These are phyloP conservation scores for Pseudopodoces humilis DNA, from an alignment of 2,113 vertebrate genomes.

Conservation along the genomic window DNA sequence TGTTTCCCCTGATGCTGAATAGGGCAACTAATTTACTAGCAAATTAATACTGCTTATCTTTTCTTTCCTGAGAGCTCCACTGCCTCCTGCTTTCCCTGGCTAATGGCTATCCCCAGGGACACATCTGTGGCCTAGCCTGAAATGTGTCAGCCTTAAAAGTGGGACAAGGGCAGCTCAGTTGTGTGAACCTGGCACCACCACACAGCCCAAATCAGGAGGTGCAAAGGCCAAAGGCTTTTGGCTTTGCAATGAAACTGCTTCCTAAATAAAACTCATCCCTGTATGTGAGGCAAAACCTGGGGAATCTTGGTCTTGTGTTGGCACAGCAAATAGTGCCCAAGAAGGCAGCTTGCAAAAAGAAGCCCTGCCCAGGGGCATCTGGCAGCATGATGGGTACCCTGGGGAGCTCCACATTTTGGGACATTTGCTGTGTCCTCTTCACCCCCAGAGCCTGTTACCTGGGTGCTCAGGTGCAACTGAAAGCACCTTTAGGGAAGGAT, in stretches of 20 bases:
- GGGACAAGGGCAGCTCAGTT: neutral
- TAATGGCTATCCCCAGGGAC: neutral
- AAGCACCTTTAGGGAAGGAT: neutral
- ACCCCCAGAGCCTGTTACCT: neutral
- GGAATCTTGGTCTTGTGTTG: neutral
- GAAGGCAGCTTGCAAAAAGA: neutral
- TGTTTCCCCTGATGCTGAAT: neutral
- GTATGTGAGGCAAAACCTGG: fast-evolving
- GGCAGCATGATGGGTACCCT: fast-evolving
- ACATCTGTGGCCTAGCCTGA: neutral
- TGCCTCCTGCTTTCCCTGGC: neutral
- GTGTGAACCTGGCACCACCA: neutral
- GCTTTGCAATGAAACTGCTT: neutral
- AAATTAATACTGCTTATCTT: neutral
- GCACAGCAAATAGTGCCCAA: neutral
- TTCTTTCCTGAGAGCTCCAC: neutral
- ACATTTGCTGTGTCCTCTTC: neutral
- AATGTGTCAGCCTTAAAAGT: neutral
- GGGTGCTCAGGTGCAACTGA: neutral
- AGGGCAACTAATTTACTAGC: neutral
- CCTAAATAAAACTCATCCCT: neutral
- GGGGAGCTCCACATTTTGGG: neutral
- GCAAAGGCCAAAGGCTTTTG: neutral
- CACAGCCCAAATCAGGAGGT: neutral
- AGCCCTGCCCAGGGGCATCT: neutral